These are phyloP conservation scores for Archaeoteleia sp. DNA, from an alignment of 2,888 invertebrate species.

Conservation along the genomic window DNA sequence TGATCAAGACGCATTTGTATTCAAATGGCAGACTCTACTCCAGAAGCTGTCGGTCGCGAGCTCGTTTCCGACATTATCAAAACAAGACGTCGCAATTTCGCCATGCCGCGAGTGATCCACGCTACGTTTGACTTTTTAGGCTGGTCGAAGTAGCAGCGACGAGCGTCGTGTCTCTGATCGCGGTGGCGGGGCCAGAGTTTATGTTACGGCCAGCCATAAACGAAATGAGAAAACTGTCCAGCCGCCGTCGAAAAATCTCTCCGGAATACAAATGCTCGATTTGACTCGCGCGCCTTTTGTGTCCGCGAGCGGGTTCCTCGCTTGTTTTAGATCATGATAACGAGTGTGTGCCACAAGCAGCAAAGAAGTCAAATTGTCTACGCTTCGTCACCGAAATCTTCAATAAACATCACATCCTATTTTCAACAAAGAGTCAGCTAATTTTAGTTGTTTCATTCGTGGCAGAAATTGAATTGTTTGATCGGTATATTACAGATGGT, in stretches of 20 bases:
- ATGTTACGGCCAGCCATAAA: constrained; percentile 71
- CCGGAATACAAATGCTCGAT: constrained; percentile 73
- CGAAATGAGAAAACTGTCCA: constrained; percentile 73
- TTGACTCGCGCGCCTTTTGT: constrained; percentile 57
- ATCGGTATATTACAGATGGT: too few relatives aligned
- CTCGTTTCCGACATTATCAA: constrained; percentile 10
- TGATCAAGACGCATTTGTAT: too few relatives aligned
- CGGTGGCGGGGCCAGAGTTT: constrained; percentile 63
- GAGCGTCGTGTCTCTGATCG: constrained; percentile 23
- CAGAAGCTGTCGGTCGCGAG: constrained; percentile 6
- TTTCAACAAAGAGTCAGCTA: too few relatives aligned
- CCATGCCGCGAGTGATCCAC: constrained; percentile 34
- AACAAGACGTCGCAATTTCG: constrained; percentile 40
- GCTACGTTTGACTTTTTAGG: constrained; percentile 23
- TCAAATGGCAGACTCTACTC: constrained; percentile 30
- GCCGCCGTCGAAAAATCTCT: constrained; percentile 71
- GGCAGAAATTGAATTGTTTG: too few relatives aligned
- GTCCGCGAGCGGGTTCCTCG: constrained; percentile 25
- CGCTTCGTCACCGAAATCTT: background rate
- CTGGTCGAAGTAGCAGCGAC: constrained; percentile 12
- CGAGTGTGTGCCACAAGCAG: background rate
- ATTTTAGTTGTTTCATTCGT: too few relatives aligned
- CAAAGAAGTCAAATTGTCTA: constrained; percentile 1
- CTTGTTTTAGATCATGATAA: constrained; percentile 34
- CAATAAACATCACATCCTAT: too few relatives aligned